Percentiles rank a stretch among this genome's conserved stretches.
phyloP scores from a whole-genome alignment of 1,140 invertebrate genomes.

The Dinoponera quadriceps region DNA sequence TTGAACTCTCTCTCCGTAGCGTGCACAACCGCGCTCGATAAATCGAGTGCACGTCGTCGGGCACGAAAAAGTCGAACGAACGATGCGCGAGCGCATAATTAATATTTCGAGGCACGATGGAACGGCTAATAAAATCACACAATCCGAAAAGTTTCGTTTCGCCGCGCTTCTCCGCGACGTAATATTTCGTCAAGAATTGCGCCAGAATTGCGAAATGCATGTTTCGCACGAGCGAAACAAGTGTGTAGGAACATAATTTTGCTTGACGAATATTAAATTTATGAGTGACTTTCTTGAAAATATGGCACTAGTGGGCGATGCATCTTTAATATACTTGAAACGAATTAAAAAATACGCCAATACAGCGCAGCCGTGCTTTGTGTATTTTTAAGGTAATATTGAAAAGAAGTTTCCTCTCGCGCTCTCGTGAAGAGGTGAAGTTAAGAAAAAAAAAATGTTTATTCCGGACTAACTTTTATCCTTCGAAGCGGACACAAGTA shows the following conservation, averaged over 20 bases:
- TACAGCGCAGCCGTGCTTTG: not conserved
- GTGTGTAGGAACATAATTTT: too few species aligned
- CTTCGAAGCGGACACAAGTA: not conserved
- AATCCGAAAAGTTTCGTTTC: constrained; percentile 16
- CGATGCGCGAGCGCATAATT: constrained; percentile 16
- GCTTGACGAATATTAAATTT: too few species aligned
- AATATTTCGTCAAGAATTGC: too few species aligned
- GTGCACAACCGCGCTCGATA: constrained; percentile 6
- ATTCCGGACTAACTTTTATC: constrained; percentile 42
- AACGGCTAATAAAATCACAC: not conserved
- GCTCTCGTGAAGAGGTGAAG: constrained; percentile 12
- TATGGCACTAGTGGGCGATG: too few species aligned
- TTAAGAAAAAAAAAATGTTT: constrained; percentile 43
- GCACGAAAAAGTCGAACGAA: constrained; percentile 4
- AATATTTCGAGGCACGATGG: constrained; percentile 8
- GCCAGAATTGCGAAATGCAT: constrained; percentile 28
- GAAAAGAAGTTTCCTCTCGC: constrained; percentile 12
- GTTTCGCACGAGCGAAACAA: constrained; percentile 7
- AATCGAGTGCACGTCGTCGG: not conserved
- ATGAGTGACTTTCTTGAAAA: too few species aligned
- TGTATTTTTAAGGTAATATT: constrained; percentile 8
- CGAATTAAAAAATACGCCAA: constrained; percentile 35
- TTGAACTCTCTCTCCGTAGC: constrained; percentile 4
- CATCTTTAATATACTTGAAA: constrained; percentile 4
- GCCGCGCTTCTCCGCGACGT: not conserved